Base-by-base conservation (phyloP, 2,797 vertebrate species). In the Podargus strigoides region DNA sequence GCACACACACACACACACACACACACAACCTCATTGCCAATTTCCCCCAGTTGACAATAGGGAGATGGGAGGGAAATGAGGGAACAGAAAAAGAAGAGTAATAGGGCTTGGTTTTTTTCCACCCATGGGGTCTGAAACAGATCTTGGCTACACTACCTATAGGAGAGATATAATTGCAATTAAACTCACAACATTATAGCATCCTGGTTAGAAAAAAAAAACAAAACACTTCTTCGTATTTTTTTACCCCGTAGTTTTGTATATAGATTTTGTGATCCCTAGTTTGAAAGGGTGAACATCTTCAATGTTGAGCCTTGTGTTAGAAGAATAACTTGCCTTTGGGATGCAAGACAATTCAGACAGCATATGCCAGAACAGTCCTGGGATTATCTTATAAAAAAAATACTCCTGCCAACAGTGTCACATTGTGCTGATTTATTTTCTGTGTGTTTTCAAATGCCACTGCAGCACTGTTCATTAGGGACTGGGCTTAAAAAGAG, bases 31-130 rank as follows among this genome's bases (percentile, higher is more conserved):
- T 78, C 79, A 21, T 26, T 95, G 89, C 93, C 94, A 94, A 68
- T 78, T 87, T 85, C 76, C 85, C 64, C 73, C 79, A 60, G 66
- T 27, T 90, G 85, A 59, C 79, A 90, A 78, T 18, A 81, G 62
- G 82, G 91, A 94, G 85, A 94, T 78, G 87, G 85, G 79, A 95
- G 83, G 66, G 83, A 95, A 88, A 81, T 5, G 9, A 93, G 39
- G 69, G 93, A 95, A 36, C 36, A 78, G 91, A 58, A 69, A 73
- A 55, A 87, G 44, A 85, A 36, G 53, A 91, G 75, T 85, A 91
- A 34, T 19, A 53, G 58, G 36, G 26, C 47, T 46, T 88, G 59
- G 23, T 14, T 5, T 17, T 92, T 91, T 91, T 37, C 67, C 68
- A 70, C 79, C 72, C 36, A 0, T 83, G 72, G 79, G 72, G 85